A percentile compares a stretch with the other conserved stretches of the same genome.
These are phyloP conservation scores for Pterostichus madidus DNA, from an alignment of 2,888 invertebrate genomes.

Conservation along the genomic window DNA sequence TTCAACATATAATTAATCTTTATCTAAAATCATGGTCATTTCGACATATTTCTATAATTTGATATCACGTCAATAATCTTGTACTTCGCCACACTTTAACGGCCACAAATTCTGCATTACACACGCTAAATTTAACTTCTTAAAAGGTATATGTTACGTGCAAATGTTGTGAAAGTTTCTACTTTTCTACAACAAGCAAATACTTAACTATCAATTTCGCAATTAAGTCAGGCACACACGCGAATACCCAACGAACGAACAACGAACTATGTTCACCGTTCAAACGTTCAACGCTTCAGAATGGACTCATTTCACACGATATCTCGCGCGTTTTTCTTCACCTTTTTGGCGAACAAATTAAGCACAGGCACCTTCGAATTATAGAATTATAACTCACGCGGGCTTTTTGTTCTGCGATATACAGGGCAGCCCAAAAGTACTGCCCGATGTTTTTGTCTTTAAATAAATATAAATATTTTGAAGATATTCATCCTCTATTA, in stretches of 20 bases:
- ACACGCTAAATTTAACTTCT: constrained; percentile 48
- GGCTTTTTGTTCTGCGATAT: neutral
- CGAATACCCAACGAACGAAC: constrained; percentile 3
- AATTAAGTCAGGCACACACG: constrained; percentile 37
- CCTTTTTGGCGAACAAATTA: neutral
- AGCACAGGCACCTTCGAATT: neutral
- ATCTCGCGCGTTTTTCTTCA: constrained; percentile 2
- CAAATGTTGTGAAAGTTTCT: constrained; percentile 43
- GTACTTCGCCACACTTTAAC: constrained; percentile 33
- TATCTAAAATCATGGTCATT: no score
- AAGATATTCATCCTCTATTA: no score
- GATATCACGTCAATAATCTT: constrained; percentile 38
- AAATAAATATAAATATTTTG: no score
- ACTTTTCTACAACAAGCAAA: constrained; percentile 38
- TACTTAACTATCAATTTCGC: constrained; percentile 50
- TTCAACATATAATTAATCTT: no score
- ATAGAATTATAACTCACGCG: constrained; percentile 1
- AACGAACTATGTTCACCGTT: no score
- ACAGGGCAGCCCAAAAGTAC: no score
- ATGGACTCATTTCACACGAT: neutral
- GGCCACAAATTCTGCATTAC: constrained; percentile 29
- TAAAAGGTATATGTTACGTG: constrained; percentile 32
- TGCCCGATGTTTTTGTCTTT: no score
- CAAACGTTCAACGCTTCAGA: neutral
- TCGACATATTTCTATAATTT: constrained; percentile 16